Conservation (phyloP, 23 tunicate genomes). For the Diplosoma virens region DNA sequence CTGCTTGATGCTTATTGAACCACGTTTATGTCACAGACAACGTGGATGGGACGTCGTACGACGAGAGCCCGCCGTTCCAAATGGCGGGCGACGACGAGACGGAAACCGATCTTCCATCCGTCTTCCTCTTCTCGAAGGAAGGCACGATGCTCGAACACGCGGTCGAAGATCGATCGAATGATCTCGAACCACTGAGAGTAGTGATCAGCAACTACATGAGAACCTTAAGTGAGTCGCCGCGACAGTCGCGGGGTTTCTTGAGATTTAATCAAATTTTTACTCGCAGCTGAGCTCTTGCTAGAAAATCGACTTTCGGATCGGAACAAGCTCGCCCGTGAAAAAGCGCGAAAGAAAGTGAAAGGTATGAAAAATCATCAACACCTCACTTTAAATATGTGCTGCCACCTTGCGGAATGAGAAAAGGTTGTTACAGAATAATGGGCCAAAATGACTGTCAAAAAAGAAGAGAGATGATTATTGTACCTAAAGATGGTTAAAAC, state of each 20-base stretch:
- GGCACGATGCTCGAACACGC: slow-evolving; percentile 31
- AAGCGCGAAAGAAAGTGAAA: background rate
- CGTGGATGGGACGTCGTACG: slow-evolving; percentile 32
- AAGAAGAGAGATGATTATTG: too few relatives aligned
- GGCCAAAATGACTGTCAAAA: too few relatives aligned
- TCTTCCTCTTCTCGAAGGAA: slow-evolving; percentile 68
- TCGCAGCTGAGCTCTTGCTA: slow-evolving; percentile 16
- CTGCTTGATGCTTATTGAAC: too few relatives aligned
- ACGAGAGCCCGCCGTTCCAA: slow-evolving; percentile 58
- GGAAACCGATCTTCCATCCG: slow-evolving; percentile 50
- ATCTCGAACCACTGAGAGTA: slow-evolving; percentile 5
- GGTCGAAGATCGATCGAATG: background rate
- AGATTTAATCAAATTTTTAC: background rate
- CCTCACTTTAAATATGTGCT: too few relatives aligned
- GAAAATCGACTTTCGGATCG: slow-evolving; percentile 19
- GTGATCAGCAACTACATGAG: slow-evolving; percentile 2
- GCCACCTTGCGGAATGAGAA: too few relatives aligned
- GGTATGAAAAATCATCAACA: too few relatives aligned
- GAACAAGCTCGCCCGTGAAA: background rate
- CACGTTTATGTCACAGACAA: too few relatives aligned
- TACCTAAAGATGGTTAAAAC: too few relatives aligned
- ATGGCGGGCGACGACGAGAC: slow-evolving; percentile 97
- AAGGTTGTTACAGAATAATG: too few relatives aligned
- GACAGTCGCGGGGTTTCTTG: too few relatives aligned
- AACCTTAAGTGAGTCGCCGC: slow-evolving; percentile 23